Evolutionary conservation across 2,113 vertebrate genomes (phyloP), one percentile per base, ranked within the genome.

Genomic region (Lichenostomus cassidix): DNA sequence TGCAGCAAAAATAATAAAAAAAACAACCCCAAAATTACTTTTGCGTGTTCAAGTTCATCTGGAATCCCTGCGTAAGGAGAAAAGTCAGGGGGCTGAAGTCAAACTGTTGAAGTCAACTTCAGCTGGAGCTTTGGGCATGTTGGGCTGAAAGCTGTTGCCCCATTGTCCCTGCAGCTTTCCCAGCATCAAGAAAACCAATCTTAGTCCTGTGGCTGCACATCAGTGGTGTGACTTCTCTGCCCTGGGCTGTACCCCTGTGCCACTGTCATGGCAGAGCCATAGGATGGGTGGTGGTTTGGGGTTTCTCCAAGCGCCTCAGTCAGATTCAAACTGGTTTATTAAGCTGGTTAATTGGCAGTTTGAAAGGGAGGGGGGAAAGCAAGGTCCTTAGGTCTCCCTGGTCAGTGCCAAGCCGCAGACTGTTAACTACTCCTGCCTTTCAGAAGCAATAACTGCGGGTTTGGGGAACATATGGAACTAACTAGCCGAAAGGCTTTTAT

Each of bases 401-500:
- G 96, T 94, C 96, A 95, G 93, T 94, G 96, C 96, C 96, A 97
- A 97, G 94, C 96, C 96, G 6, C 96, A 97, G 94, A 95, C 95
- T 96, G 94, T 97, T 97, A 97, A 97, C 96, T 97, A 91, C 96
- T 96, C 87, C 87, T 94, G 95, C 90, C 94, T 97, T 97, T 97
- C 97, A 97, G 95, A 97, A 97, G 96, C 95, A 97, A 96, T 96
- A 97, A 95, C 92, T 91, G 96, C 0, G 84, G 96, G 93, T 89
- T 97, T 96, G 96, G 94, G 90, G 90, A 97, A 96, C 96, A 97
- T 97, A 96, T 97, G 97, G 97, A 97, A 97, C 92, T 92, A 97
- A 97, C 96, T 97, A 97, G 93, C 76, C 8, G 15, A 96, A 95
- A 95, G 95, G 76, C 95, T 97, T 97, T 97, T 97, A 95, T 97